Evolutionary conservation across 2,113 vertebrate species (phyloP).

Genomic region (Corythoichthys haematopterus): DNA sequence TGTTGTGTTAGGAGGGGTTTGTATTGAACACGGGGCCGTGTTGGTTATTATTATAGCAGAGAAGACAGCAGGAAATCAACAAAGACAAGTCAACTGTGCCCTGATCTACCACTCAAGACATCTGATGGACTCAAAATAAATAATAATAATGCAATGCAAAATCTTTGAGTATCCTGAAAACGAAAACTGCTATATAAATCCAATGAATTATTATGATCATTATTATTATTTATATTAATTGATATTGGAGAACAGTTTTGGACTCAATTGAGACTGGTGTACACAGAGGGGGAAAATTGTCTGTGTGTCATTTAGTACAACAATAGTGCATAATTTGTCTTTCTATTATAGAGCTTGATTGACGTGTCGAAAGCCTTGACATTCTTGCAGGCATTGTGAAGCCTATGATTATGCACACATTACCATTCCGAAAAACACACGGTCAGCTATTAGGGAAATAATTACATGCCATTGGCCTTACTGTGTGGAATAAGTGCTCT

Average conservation of each 20-base stretch:
- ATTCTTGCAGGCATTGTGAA: slow-evolving; percentile 80
- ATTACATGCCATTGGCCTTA: slow-evolving; percentile 90
- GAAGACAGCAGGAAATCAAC: no score
- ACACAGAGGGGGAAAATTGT: slow-evolving; percentile 39
- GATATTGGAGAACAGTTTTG: slow-evolving; percentile 11
- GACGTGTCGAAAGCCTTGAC: slow-evolving; percentile 87
- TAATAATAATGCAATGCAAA: no score
- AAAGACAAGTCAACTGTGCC: no score
- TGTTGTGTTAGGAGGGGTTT: no score
- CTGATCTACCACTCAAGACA: no score
- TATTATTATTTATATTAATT: background rate
- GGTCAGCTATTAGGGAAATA: slow-evolving; percentile 87
- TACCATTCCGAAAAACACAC: slow-evolving; percentile 99
- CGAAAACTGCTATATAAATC: no score
- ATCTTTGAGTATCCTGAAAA: no score
- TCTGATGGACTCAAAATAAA: no score
- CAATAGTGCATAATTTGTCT: slow-evolving; percentile 80
- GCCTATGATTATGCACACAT: slow-evolving; percentile 98
- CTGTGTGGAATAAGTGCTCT: slow-evolving; percentile 72
- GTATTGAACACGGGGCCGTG: no score
- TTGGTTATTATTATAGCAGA: no score
- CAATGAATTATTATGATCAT: no score
- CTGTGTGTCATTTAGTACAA: slow-evolving; percentile 78
- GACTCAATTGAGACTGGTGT: background rate
- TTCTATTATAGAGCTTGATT: slow-evolving; percentile 91